Evolutionary conservation across 2,888 invertebrate species (phyloP).

Genomic region (Suillia variegata): DNA sequence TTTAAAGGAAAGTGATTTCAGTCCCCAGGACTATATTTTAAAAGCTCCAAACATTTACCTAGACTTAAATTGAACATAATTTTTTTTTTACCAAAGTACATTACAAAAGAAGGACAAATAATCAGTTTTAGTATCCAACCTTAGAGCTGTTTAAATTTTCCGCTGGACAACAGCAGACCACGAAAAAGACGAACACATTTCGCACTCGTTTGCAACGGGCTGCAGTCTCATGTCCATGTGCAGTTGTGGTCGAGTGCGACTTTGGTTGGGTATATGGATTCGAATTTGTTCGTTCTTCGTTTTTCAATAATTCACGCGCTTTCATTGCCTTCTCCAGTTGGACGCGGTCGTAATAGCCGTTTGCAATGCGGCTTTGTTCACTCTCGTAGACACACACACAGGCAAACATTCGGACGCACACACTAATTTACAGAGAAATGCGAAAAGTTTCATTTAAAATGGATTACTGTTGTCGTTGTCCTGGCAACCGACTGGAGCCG

Average conservation of each 20-base stretch:
- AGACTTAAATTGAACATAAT: too few relatives aligned
- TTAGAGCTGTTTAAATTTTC: too few relatives aligned
- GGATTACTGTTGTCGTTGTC: constrained; percentile 49
- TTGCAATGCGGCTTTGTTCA: not conserved
- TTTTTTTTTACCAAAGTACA: too few relatives aligned
- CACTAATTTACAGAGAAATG: constrained; percentile 40
- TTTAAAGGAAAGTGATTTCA: too few relatives aligned
- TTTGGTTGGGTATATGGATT: too few relatives aligned
- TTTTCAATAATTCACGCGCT: constrained; percentile 48
- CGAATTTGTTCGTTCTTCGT: too few relatives aligned
- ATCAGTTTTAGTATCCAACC: too few relatives aligned
- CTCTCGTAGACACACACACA: not conserved
- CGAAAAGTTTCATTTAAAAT: constrained; percentile 48
- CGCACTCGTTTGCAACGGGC: not conserved
- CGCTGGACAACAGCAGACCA: not conserved
- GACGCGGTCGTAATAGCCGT: too few relatives aligned
- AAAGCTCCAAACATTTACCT: too few relatives aligned
- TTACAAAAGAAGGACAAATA: too few relatives aligned
- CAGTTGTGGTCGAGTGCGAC: too few relatives aligned
- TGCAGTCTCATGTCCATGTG: not conserved
- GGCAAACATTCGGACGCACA: constrained; percentile 1
- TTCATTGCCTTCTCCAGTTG: constrained; percentile 39
- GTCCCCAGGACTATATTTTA: too few relatives aligned
- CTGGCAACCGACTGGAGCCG: constrained; percentile 51
- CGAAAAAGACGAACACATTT: not conserved